Evolutionary conservation across 1,140 invertebrate genomes (phyloP).

Genomic region (Solenopsis invicta): DNA sequence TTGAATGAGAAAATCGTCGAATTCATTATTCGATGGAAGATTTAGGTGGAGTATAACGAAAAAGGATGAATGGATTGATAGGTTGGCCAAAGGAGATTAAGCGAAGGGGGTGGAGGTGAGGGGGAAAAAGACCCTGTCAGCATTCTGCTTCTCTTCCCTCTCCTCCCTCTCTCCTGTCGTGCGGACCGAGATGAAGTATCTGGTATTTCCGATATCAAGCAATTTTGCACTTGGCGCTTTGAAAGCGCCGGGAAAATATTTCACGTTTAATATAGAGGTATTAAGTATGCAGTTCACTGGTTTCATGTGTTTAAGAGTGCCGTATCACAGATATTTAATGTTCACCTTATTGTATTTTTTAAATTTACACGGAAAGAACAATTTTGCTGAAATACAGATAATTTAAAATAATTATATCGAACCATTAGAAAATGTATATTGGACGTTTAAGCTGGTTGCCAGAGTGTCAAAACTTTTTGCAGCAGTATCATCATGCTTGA

Average conservation of each 20-base stretch:
- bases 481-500: too few relatives aligned
- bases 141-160: slow-evolving; percentile 27
- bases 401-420: too few relatives aligned
- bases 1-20: slow-evolving; percentile 41
- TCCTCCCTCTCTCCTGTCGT: not conserved
- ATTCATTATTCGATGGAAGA: slow-evolving; percentile 57
- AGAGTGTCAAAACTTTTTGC: too few relatives aligned
- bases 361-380: not conserved
- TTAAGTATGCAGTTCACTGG: not conserved
- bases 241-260: slow-evolving; percentile 12
- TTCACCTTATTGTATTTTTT: not conserved
- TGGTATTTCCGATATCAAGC: slow-evolving; percentile 40
- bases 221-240: slow-evolving; percentile 20
- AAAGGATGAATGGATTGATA: slow-evolving; percentile 61
- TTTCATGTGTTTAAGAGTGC: not conserved
- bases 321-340: not conserved
- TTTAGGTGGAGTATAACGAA: slow-evolving; percentile 59
- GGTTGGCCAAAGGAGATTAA: slow-evolving; percentile 69
- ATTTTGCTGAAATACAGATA: too few relatives aligned
- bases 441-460: too few relatives aligned
- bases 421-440: too few relatives aligned
- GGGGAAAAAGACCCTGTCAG: slow-evolving; percentile 51
- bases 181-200: slow-evolving; percentile 62
- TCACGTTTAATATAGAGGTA: not conserved
- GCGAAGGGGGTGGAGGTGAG: slow-evolving; percentile 36